Evolutionary conservation across 1,140 invertebrate species (phyloP), one percentile per base, ranked within the genome.

Genomic region (Ditylenchus dipsaci): DNA sequence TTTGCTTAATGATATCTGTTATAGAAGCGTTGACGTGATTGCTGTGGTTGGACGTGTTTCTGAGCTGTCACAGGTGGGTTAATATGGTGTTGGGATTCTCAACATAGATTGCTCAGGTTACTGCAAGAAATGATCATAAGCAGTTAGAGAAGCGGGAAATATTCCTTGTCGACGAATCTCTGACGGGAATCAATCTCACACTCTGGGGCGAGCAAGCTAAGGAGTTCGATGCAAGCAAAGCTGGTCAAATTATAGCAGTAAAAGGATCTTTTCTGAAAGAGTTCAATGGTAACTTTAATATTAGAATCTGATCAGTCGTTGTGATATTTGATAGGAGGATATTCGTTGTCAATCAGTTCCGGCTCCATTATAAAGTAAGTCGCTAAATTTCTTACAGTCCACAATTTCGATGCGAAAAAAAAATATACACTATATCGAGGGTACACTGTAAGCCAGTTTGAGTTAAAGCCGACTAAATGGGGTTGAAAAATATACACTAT

Each of bases 131-230:
- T 87, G 59, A 90, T 89, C 0, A 89, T 90, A 38, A 89, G 88
- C 79, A 90, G 94, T 84, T 97, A 1, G 90, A 88, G 69, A 98
- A 98, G 81, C 86, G 93, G 69, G 93, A 97, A 73, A 72, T 97
- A 0, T 87, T 87, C n/a, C 78, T 99, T 8, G 90, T 97, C 0
- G 96, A 99, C 85, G 87, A 90, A 72, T 89, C 90, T 45, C 88
- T 88, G 68, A 87, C 88, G 63, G 88, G 89, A 67, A 90, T 97
- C 78, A 87, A 76, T 15, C 56, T 87, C 0, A 88, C 87, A 38
- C 70, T 88, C 0, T 88, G 87, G 87, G 84, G 83, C 33, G 83
- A 83, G 26, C 82, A 86, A 63, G 85, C 84, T 66, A 73, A 76
- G 13, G 57, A 72, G 11, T 63, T 82, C 49, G 60, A 76, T 17